Evolutionary conservation across 1,140 invertebrate genomes (phyloP).

Genomic region (Parapsyche elsis): DNA sequence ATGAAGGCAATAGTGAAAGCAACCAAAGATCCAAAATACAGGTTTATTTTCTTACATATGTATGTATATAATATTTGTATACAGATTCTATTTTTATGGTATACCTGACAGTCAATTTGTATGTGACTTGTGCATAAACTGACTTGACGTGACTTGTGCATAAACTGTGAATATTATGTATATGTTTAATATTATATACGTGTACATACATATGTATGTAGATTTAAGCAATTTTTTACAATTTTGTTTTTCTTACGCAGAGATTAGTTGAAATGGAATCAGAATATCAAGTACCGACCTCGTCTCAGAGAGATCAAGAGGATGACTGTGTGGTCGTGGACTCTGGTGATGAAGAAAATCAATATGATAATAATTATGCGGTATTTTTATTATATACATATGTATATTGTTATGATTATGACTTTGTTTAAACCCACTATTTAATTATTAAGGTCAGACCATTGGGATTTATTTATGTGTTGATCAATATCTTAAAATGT

Average conservation of each 20-base stretch:
- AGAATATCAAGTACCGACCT: constrained; percentile 76
- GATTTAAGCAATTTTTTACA: neutral
- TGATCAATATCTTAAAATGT: too few relatives aligned
- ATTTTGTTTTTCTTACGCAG: constrained; percentile 9
- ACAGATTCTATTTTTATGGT: too few relatives aligned
- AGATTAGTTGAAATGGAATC: constrained; percentile 61
- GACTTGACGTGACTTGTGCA: too few relatives aligned
- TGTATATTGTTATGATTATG: neutral
- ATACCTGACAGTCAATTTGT: neutral
- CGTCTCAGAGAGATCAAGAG: constrained; percentile 77
- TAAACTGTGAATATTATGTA: too few relatives aligned
- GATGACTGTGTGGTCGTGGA: constrained; percentile 77
- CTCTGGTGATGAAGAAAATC: constrained; percentile 70
- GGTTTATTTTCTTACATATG: constrained; percentile 50
- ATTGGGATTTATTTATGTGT: neutral
- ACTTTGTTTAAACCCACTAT: neutral
- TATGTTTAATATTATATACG: too few relatives aligned
- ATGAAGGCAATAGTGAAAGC: constrained; percentile 38
- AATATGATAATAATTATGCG: constrained; percentile 44
- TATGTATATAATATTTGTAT: too few relatives aligned
- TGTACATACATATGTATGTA: too few relatives aligned
- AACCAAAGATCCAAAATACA: constrained; percentile 59
- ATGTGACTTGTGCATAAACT: neutral
- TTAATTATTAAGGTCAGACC: too few relatives aligned
- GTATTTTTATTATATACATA: neutral